These are phyloP conservation scores for Clivina fossor DNA, from an alignment of 2,888 invertebrate genomes.

Conservation along the genomic window DNA sequence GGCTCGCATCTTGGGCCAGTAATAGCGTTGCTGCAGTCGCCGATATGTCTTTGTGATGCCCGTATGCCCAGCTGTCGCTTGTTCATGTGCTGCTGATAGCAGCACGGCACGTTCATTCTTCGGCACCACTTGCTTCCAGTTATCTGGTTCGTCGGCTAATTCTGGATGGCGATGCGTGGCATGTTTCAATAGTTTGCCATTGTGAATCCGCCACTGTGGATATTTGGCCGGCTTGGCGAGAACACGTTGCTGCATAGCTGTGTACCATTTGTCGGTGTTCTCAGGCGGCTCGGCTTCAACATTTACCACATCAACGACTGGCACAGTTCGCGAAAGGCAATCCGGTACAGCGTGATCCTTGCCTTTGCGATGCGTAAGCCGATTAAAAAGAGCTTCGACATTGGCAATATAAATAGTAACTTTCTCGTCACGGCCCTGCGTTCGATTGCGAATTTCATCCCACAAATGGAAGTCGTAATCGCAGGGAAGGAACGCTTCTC, in stretches of 20 bases:
- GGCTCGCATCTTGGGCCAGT: slow-evolving; percentile 13
- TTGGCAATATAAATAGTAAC: too few species aligned
- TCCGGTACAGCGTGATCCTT: background rate
- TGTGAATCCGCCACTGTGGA: background rate
- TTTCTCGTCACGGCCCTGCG: too few species aligned
- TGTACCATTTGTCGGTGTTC: background rate
- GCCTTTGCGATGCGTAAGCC: background rate
- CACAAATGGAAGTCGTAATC: too few species aligned
- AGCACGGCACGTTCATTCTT: background rate
- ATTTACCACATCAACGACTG: background rate
- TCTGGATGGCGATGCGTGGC: background rate
- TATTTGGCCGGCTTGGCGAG: background rate
- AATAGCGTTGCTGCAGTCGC: slow-evolving; percentile 24
- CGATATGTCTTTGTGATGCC: slow-evolving; percentile 39
- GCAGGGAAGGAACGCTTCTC: too few species aligned
- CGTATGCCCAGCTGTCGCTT: slow-evolving; percentile 37
- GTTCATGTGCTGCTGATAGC: slow-evolving; percentile 35
- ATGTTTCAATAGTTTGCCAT: background rate
- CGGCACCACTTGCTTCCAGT: background rate
- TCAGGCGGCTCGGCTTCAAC: background rate
- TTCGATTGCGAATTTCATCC: too few species aligned
- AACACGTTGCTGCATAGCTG: background rate
- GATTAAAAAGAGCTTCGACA: too few species aligned
- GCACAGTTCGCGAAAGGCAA: background rate
- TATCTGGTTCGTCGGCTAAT: background rate